A percentile compares a stretch with the other conserved stretches of the same genome.
phyloP scores from a whole-genome alignment of 2,888 invertebrate genomes.

The Teinopalpus imperialis region DNA sequence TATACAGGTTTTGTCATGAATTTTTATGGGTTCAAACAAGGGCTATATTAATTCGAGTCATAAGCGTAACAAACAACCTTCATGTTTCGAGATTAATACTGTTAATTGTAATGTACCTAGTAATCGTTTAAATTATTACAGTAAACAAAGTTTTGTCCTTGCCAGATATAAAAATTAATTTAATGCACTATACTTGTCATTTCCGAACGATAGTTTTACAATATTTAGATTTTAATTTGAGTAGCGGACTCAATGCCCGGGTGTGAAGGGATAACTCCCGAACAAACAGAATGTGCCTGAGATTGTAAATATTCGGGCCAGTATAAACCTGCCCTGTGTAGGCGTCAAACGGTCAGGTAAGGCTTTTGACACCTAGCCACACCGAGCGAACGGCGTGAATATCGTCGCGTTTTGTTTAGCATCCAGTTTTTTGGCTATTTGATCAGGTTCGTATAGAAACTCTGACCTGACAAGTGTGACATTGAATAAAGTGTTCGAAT shows the following conservation, averaged over 20 bases:
- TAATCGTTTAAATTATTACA: too few relatives aligned
- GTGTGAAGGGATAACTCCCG: slow-evolving; percentile 78
- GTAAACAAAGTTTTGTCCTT: background rate
- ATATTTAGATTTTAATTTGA: slow-evolving; percentile 69
- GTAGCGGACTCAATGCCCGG: slow-evolving; percentile 59
- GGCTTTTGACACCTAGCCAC: slow-evolving; percentile 79
- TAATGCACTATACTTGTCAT: too few relatives aligned
- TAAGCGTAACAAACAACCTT: slow-evolving; percentile 48
- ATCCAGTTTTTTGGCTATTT: slow-evolving; percentile 62
- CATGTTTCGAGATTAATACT: slow-evolving; percentile 8
- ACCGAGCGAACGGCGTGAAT: slow-evolving; percentile 64
- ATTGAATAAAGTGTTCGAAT: slow-evolving; percentile 46
- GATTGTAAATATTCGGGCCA: slow-evolving; percentile 61
- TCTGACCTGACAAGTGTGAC: slow-evolving; percentile 44
- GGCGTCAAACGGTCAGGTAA: slow-evolving; percentile 74
- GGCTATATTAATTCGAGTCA: slow-evolving; percentile 61
- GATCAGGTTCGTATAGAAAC: slow-evolving; percentile 48
- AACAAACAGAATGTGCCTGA: slow-evolving; percentile 67
- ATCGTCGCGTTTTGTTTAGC: slow-evolving; percentile 73
- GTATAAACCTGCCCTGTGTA: slow-evolving; percentile 55
- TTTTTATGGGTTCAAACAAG: slow-evolving; percentile 68
- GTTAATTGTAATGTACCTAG: too few relatives aligned
- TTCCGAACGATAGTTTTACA: slow-evolving; percentile 49
- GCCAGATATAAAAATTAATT: too few relatives aligned
- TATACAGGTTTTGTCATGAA: slow-evolving; percentile 78